A percentile compares a stretch with the other conserved stretches of the same genome.
These are phyloP conservation scores for Sinella curviseta DNA, from an alignment of 1,140 invertebrate species.

Conservation along the genomic window DNA sequence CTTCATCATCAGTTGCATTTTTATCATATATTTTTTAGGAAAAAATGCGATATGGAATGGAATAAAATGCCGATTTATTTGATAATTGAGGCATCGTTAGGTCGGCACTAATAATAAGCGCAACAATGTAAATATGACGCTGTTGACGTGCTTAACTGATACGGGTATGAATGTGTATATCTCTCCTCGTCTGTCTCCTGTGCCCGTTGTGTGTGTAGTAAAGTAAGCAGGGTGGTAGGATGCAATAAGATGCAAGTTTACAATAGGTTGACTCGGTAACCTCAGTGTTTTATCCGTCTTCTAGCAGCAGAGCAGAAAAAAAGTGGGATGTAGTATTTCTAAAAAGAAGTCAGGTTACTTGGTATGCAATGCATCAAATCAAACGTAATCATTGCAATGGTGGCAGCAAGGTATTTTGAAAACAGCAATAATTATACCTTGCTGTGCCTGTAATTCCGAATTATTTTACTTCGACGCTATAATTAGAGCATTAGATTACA, in stretches of 20 bases:
- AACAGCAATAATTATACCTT: neutral
- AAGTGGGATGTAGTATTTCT: neutral
- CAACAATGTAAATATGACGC: no score
- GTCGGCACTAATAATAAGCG: neutral
- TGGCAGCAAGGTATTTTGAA: neutral
- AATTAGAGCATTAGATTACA: constrained; percentile 4
- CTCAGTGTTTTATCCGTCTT: no score
- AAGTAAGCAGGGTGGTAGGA: no score
- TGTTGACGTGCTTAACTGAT: no score
- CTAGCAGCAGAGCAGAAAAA: no score
- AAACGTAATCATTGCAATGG: neutral
- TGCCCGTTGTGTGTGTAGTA: no score
- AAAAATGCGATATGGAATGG: neutral
- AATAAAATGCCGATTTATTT: neutral
- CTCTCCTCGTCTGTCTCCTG: no score
- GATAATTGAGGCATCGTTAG: neutral
- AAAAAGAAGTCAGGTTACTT: neutral
- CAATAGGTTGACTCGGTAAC: no score
- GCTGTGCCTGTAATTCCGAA: neutral
- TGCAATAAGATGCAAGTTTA: no score
- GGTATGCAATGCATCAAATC: neutral
- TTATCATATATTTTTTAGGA: neutral
- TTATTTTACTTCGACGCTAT: neutral
- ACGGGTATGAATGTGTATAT: no score
- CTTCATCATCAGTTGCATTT: neutral